These are phyloP conservation scores for Platichthys flesus DNA, from an alignment of 2,113 vertebrate species.

Conservation along the genomic window DNA sequence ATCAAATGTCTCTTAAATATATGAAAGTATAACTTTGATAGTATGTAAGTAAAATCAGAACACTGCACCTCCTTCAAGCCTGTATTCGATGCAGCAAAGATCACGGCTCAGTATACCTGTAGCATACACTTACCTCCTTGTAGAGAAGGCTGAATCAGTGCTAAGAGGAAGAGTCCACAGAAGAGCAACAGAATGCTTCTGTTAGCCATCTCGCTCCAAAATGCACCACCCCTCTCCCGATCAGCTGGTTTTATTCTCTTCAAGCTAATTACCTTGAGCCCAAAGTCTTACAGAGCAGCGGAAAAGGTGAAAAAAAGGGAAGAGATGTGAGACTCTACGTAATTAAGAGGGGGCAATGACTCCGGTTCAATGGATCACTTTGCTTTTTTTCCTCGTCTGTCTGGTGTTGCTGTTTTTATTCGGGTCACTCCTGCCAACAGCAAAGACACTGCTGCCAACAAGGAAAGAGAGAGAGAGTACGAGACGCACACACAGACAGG, in stretches of 20 bases:
- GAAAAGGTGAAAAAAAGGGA: slow-evolving; percentile 45
- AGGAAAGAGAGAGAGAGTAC: slow-evolving; percentile 61
- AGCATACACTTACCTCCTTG: slow-evolving; percentile 91
- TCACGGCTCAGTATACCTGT: slow-evolving; percentile 44
- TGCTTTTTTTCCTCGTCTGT: slow-evolving; percentile 79
- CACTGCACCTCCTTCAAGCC: slow-evolving; percentile 59
- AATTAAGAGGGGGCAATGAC: slow-evolving; percentile 86
- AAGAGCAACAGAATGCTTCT: slow-evolving; percentile 86
- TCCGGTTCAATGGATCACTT: slow-evolving; percentile 83
- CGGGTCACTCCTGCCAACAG: slow-evolving; percentile 86
- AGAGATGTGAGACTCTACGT: slow-evolving; percentile 83
- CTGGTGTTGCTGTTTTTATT: slow-evolving; percentile 89
- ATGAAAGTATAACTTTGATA: not conserved
- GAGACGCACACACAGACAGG: slow-evolving; percentile 41
- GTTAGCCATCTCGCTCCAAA: slow-evolving; percentile 93
- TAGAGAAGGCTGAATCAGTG: slow-evolving; percentile 86
- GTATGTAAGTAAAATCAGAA: not conserved
- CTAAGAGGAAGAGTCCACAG: slow-evolving; percentile 86
- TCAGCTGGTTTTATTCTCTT: slow-evolving; percentile 93
- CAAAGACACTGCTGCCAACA: slow-evolving; percentile 76
- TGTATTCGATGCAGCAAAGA: slow-evolving; percentile 45
- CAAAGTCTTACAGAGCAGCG: slow-evolving; percentile 70
- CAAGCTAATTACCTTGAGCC: slow-evolving; percentile 89
- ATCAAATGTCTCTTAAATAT: not conserved
- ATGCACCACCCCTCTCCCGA: slow-evolving; percentile 86